These are phyloP conservation scores for Phyto melanocephala DNA, from an alignment of 2,888 invertebrate species.

Conservation along the genomic window DNA sequence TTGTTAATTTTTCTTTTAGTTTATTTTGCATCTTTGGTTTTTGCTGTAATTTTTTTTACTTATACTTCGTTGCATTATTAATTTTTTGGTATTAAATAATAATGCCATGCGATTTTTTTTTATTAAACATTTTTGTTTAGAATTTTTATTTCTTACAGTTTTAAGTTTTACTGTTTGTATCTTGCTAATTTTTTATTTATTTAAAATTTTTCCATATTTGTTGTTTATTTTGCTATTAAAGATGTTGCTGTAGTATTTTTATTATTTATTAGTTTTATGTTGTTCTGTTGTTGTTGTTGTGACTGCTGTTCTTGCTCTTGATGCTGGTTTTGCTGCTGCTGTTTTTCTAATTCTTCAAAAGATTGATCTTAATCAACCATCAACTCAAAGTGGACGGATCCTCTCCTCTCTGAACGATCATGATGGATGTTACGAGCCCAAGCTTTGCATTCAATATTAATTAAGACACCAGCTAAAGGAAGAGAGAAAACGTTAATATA, in stretches of 20 bases:
- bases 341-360: conserved; percentile 54
- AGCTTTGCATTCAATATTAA: conserved; percentile 96
- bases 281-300: conserved; percentile 50
- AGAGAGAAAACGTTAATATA: background rate
- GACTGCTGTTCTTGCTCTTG: conserved; percentile 63
- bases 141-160: conserved; percentile 53
- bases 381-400: conserved; percentile 96
- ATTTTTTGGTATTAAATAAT: conserved; percentile 68
- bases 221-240: conserved; percentile 51
- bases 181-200: conserved; percentile 44
- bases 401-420: conserved; percentile 92
- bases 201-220: conserved; percentile 57
- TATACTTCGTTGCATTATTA: conserved; percentile 65
- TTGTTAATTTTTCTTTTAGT: conserved; percentile 49
- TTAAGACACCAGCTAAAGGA: conserved; percentile 87
- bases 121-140: conserved; percentile 39
- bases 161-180: conserved; percentile 70
- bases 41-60: conserved; percentile 72
- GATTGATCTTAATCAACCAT: conserved; percentile 88
- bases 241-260: conserved; percentile 60
- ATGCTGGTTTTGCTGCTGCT: conserved; percentile 58
- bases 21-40: conserved; percentile 74
- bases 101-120: conserved; percentile 55
- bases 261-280: conserved; percentile 56
- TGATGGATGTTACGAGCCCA: conserved; percentile 94